phyloP scores from a whole-genome alignment of 2,113 vertebrate species.

The Labrus mixtus region DNA sequence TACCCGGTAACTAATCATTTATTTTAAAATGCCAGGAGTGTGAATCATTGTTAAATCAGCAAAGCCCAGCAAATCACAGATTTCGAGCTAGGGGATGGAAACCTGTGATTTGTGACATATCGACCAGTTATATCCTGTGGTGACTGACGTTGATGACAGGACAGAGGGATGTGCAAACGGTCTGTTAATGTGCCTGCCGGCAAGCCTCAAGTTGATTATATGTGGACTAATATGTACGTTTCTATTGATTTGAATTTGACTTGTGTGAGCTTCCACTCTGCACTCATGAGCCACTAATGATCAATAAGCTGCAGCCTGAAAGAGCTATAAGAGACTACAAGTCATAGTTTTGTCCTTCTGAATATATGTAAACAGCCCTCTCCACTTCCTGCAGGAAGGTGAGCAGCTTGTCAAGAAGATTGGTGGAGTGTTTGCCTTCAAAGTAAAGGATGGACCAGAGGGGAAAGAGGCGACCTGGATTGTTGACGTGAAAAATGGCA shows the following conservation, averaged over 20 bases:
- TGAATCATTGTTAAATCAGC: no score
- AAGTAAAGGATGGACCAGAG: constrained; percentile 91
- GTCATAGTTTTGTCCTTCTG: no score
- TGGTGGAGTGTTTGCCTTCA: constrained; percentile 93
- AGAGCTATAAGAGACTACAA: no score
- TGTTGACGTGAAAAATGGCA: constrained; percentile 94
- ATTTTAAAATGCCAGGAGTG: not conserved
- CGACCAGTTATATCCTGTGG: not conserved
- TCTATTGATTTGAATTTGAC: not conserved
- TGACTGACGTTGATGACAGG: no score
- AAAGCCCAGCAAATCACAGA: no score
- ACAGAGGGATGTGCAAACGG: no score
- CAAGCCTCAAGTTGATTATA: not conserved
- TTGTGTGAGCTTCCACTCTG: not conserved
- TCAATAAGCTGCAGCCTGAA: no score
- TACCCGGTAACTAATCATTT: not conserved
- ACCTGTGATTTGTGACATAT: not conserved
- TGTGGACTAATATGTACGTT: not conserved
- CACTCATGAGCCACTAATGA: not conserved
- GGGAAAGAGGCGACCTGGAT: constrained; percentile 93
- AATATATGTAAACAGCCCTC: no score
- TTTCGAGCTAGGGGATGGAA: no score
- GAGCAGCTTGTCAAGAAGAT: constrained; percentile 93
- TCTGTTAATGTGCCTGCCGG: not conserved
- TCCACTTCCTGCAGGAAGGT: constrained; percentile 86